Conservation (phyloP, 2,113 vertebrate genomes). For the Phalacrocorax brasilianus region DNA sequence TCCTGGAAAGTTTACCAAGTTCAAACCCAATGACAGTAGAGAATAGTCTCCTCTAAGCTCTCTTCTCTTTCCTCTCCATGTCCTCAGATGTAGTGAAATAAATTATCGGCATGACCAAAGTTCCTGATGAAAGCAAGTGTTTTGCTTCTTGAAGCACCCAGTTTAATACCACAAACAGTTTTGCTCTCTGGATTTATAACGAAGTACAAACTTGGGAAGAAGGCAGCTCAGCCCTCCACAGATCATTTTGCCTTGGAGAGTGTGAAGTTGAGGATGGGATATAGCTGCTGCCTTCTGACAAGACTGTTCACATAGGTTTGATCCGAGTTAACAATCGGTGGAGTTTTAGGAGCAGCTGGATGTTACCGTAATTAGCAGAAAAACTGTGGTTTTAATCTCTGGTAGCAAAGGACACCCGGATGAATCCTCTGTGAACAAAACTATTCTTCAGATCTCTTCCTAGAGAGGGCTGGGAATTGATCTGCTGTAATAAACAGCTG, state of each 20-base stretch:
- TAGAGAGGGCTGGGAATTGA: slow-evolving; percentile 43
- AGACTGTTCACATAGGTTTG: neutral
- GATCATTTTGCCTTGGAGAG: neutral
- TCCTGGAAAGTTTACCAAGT: neutral
- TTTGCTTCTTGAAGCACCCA: neutral
- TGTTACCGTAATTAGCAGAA: slow-evolving; percentile 35
- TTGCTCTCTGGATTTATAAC: neutral
- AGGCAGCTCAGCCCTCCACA: neutral
- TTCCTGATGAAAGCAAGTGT: neutral
- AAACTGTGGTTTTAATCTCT: slow-evolving; percentile 15
- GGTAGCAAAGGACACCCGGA: neutral
- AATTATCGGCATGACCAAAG: neutral
- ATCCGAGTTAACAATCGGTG: neutral
- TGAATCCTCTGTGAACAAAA: slow-evolving; percentile 33
- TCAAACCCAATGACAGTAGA: neutral
- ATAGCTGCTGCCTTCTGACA: neutral
- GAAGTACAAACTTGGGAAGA: neutral
- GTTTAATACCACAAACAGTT: neutral
- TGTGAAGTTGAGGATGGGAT: neutral
- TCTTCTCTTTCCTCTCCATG: neutral
- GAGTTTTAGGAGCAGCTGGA: slow-evolving; percentile 8
- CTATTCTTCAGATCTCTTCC: neutral
- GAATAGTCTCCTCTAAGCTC: neutral
- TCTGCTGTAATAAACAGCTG: slow-evolving; percentile 69
- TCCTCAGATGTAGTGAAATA: neutral